phyloP scores from a whole-genome alignment of 2,888 invertebrate genomes.

The Sericinus montela region DNA sequence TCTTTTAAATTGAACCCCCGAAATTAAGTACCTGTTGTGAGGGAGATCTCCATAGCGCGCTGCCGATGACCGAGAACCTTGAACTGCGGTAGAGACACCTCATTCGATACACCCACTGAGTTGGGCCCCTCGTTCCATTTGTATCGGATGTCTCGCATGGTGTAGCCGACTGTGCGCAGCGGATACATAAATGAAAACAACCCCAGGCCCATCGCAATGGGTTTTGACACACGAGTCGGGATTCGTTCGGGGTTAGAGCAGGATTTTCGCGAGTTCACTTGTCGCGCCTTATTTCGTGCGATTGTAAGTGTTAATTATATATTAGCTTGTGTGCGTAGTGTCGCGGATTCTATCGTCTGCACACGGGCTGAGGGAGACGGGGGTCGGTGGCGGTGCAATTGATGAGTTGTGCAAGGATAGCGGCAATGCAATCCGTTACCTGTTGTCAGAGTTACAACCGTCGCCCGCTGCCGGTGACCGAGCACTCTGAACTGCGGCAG shows the following conservation, averaged over 20 bases:
- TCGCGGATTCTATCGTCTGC: conserved; percentile 64
- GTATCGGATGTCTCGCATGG: conserved; percentile 98
- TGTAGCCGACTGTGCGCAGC: conserved; percentile 94
- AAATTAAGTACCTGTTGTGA: conserved; percentile 91
- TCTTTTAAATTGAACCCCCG: conserved; percentile 41
- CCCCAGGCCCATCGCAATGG: conserved; percentile 78
- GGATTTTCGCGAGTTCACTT: conserved; percentile 59
- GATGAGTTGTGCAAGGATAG: conserved; percentile 60
- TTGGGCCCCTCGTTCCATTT: conserved; percentile 97
- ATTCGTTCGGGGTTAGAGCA: conserved; percentile 67
- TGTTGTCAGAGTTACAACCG: conserved; percentile 96
- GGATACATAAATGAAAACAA: conserved; percentile 72
- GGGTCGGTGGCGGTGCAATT: conserved; percentile 57
- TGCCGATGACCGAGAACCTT: conserved; percentile 98
- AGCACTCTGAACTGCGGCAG: conserved; percentile 98
- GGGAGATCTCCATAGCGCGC: conserved; percentile 96
- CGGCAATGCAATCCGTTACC: conserved; percentile 82
- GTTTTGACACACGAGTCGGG: conserved; percentile 72
- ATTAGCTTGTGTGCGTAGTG: conserved; percentile 71
- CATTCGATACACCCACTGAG: conserved; percentile 96
- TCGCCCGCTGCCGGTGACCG: conserved; percentile 96
- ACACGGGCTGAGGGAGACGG: conserved; percentile 74
- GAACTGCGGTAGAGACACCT: conserved; percentile 98
- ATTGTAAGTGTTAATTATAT: conserved; percentile 54
- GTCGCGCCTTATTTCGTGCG: conserved; percentile 63